Evolutionary conservation across 2,888 invertebrate species (phyloP).

Genomic region (Drosophila kambysellisi): DNA sequence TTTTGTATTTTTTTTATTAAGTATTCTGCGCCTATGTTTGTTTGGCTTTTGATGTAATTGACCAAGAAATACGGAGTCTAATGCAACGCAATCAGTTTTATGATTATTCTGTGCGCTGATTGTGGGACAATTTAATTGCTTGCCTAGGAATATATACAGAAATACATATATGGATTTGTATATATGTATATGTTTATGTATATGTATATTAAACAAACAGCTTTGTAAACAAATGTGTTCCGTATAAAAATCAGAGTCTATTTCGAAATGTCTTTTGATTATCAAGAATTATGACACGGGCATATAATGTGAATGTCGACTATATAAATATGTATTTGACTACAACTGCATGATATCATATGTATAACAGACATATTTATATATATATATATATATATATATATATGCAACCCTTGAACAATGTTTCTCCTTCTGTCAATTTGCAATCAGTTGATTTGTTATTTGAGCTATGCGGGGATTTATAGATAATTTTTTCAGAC

Average conservation of each 20-base stretch:
- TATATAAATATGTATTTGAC: background rate
- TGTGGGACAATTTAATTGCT: slow-evolving; percentile 42
- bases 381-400: background rate
- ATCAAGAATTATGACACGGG: background rate
- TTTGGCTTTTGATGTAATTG: slow-evolving; percentile 46
- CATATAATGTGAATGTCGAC: background rate
- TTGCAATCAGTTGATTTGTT: slow-evolving; percentile 12
- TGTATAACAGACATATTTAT: background rate
- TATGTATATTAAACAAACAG: slow-evolving; percentile 3
- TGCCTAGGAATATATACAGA: slow-evolving; percentile 11
- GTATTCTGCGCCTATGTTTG: slow-evolving; percentile 35
- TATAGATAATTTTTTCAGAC: background rate
- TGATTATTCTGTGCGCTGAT: slow-evolving; percentile 34
- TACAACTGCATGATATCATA: too few species aligned
- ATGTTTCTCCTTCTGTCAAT: background rate
- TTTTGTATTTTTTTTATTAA: slow-evolving; percentile 16
- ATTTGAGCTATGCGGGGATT: slow-evolving; percentile 14
- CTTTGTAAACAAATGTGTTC: slow-evolving; percentile 34
- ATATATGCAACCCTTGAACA: background rate
- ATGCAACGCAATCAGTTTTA: slow-evolving; percentile 44
- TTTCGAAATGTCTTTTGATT: slow-evolving; percentile 4
- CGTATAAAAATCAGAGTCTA: background rate
- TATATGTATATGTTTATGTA: background rate
- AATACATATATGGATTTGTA: background rate
- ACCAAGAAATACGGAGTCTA: slow-evolving; percentile 32